These are phyloP conservation scores for Austrofundulus limnaeus DNA, from an alignment of 2,113 vertebrate genomes.

Conservation along the genomic window DNA sequence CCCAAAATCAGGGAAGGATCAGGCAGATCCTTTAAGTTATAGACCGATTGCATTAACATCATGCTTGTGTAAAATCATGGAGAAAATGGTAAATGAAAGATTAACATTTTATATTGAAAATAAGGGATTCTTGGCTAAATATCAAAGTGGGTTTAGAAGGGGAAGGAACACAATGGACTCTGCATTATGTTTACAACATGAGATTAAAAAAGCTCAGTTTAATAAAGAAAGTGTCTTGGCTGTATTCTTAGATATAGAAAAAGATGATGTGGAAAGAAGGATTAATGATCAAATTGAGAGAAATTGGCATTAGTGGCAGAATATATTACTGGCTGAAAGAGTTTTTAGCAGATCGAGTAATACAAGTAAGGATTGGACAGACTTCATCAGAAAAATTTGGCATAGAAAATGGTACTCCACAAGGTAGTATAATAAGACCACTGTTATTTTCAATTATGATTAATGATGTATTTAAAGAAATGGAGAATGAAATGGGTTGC, in stretches of 20 bases:
- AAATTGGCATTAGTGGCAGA: background rate
- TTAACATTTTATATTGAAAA: background rate
- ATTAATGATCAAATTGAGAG: background rate
- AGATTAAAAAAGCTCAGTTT: background rate
- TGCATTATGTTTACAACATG: background rate
- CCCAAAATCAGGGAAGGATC: background rate
- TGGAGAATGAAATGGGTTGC: background rate
- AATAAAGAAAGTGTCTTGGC: background rate
- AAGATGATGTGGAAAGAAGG: slow-evolving; percentile 3
- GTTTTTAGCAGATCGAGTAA: background rate
- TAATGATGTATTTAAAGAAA: background rate
- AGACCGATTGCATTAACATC: background rate
- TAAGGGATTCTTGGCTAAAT: background rate
- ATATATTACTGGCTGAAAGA: background rate
- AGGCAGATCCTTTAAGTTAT: background rate
- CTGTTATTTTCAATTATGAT: background rate
- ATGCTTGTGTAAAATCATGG: background rate
- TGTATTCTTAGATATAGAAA: background rate
- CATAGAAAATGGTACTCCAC: background rate
- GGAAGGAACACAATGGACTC: background rate
- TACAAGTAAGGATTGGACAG: background rate
- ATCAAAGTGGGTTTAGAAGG: background rate
- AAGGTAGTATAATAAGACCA: background rate
- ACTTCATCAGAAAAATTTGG: background rate
- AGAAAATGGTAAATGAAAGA: background rate